Conservation (phyloP, 2,888 invertebrate species). For the Strigamia transsilvanica region DNA sequence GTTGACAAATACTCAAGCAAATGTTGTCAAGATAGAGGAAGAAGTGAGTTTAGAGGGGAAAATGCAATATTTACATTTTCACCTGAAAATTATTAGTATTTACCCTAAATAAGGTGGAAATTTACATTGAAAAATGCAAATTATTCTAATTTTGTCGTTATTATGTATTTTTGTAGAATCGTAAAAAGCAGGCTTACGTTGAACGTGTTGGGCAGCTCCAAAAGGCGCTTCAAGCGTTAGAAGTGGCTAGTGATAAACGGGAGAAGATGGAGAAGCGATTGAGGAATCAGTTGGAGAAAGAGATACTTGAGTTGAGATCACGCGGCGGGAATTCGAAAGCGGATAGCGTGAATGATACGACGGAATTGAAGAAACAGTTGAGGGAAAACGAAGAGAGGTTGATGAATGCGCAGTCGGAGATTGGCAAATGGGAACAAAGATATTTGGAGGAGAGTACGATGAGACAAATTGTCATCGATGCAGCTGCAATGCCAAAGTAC, state of each 20-base stretch:
- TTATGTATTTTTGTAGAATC: constrained; percentile 71
- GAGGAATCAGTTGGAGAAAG: constrained; percentile 83
- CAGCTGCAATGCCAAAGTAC: constrained; percentile 78
- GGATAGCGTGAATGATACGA: constrained; percentile 49
- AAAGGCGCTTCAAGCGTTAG: constrained; percentile 79
- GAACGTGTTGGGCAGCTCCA: constrained; percentile 85
- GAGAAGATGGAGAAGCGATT: constrained; percentile 86
- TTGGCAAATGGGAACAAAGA: constrained; percentile 85
- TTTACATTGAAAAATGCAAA: too few relatives aligned
- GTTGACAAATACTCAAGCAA: constrained; percentile 87
- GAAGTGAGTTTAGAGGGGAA: constrained; percentile 70
- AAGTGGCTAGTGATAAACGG: constrained; percentile 82
- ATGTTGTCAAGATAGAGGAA: constrained; percentile 86
- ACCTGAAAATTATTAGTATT: too few relatives aligned
- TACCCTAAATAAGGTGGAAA: too few relatives aligned
- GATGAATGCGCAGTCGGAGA: constrained; percentile 79
- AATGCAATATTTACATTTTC: too few relatives aligned
- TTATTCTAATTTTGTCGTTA: too few relatives aligned
- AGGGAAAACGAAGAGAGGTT: constrained; percentile 77
- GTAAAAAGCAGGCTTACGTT: constrained; percentile 83
- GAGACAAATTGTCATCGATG: constrained; percentile 81
- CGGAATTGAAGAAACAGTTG: constrained; percentile 72
- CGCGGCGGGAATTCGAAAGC: not conserved
- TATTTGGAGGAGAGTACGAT: constrained; percentile 83
- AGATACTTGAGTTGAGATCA: constrained; percentile 73